Evolutionary conservation across 1,140 invertebrate species (phyloP), one percentile per base, ranked within the genome.

Genomic region (Cataglyphis hispanica): DNA sequence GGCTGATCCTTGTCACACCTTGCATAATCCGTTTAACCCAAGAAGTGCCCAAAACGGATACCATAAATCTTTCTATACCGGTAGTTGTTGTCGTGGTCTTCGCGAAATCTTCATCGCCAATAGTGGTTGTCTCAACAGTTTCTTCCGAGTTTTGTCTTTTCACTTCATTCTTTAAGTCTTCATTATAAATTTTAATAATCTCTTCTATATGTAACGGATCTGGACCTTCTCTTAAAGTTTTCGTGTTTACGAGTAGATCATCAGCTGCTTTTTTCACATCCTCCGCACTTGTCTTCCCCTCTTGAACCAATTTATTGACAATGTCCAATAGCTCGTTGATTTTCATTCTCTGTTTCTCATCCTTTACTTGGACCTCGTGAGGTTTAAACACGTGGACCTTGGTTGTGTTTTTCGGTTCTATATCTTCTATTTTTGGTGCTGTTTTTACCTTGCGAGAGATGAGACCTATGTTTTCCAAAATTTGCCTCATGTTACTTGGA

Each of bases 391-490:
- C 91, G 66, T 96, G 95, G 2, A 92, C 84, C 66, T 87, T 93
- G 1, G 86, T 56, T 1, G 80, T 77, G 25, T 60, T 81, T 3
- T 80, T 91, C 0, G 78, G 43, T 56, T 90, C 74, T 43, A 78
- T 27, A 40, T 5, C 72, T n/a, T 86, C n/a, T 40, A 50, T 67
- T 0, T 37, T 50, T 6, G 58, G 77, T 19, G n/a, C 13, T 16
- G 13, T 75, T 10, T 27, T 70, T 1, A 53, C 1, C 31, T 80
- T 93, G 2, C 74, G 90, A 0, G 85, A 58, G n/a, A 94, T 89
- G 1, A 96, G 90, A 8, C 96, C 96, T 43, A 96, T 94, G 87
- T 96, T 95, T 72, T 94, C 91, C 5, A 96, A 91, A 75, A 96
- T 93, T 27, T 90, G 92, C 70, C 94, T 95, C 93, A 96, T 95